Evolutionary conservation across 2,888 invertebrate genomes (phyloP).

Genomic region (Drosophila kanekoi): DNA sequence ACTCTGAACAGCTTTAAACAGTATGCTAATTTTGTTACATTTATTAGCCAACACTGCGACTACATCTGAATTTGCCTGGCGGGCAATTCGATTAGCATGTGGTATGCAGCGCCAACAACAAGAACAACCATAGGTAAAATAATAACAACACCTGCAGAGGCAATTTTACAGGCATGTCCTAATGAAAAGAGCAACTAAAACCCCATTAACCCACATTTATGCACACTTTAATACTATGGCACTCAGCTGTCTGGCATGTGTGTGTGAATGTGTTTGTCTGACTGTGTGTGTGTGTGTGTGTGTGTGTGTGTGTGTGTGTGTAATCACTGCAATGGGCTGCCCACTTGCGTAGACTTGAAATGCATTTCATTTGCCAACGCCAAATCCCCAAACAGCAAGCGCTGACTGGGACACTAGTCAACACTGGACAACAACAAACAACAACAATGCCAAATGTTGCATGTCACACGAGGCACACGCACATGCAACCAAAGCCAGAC

Average conservation of each 20-base stretch:
- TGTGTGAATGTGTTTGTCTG: slow-evolving; percentile 21
- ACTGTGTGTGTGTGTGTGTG: background rate
- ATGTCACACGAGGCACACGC: slow-evolving; percentile 38
- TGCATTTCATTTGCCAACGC: slow-evolving; percentile 68
- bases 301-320: slow-evolving; percentile 1
- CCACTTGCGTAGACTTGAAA: slow-evolving; percentile 62
- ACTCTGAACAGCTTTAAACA: background rate
- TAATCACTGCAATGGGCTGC: slow-evolving; percentile 43
- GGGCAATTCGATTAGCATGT: slow-evolving; percentile 63
- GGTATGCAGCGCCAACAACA: slow-evolving; percentile 5
- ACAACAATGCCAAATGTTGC: slow-evolving; percentile 59
- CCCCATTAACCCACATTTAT: slow-evolving; percentile 81
- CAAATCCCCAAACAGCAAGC: slow-evolving; percentile 58
- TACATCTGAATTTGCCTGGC: slow-evolving; percentile 13
- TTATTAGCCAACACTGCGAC: background rate
- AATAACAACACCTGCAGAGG: slow-evolving; percentile 28
- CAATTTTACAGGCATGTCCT: slow-evolving; percentile 45
- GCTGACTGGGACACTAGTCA: slow-evolving; percentile 61
- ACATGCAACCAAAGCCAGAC: slow-evolving; percentile 21
- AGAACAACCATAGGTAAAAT: slow-evolving; percentile 12
- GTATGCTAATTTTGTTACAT: slow-evolving; percentile 13
- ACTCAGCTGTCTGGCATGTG: slow-evolving; percentile 41
- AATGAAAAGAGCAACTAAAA: slow-evolving; percentile 76
- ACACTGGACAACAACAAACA: slow-evolving; percentile 48
- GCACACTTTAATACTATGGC: slow-evolving; percentile 62